These are phyloP conservation scores for Gymnogyps californianus DNA, from an alignment of 2,113 vertebrate species.

Conservation along the genomic window DNA sequence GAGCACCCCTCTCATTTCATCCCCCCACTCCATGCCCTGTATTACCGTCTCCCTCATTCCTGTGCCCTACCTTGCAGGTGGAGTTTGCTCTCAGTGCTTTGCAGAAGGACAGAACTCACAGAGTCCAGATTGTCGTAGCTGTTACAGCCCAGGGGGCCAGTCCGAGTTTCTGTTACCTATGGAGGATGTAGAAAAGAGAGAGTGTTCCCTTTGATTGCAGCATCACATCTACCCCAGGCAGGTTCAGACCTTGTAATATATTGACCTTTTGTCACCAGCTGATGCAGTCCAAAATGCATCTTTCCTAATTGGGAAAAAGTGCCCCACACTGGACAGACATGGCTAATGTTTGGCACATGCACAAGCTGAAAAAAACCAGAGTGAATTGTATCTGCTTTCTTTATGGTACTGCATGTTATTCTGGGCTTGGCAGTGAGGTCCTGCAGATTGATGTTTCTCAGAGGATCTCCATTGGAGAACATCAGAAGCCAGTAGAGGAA, in stretches of 20 bases:
- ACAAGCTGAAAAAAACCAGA: background rate
- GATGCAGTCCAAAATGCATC: background rate
- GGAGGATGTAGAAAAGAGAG: background rate
- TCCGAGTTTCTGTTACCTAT: constrained; percentile 97
- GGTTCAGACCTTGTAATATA: background rate
- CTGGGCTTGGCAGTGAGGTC: background rate
- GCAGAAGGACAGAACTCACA: constrained; percentile 97
- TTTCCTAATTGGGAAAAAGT: background rate
- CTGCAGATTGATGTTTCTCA: background rate
- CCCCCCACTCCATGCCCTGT: background rate
- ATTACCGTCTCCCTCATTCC: constrained; percentile 37
- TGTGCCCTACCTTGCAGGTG: constrained; percentile 92
- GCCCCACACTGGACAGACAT: background rate
- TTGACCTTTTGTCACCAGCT: background rate
- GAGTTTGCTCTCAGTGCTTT: constrained; percentile 99
- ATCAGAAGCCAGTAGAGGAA: constrained; percentile 15
- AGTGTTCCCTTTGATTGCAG: background rate
- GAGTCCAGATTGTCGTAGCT: constrained; percentile 99
- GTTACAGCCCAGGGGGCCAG: constrained; percentile 96
- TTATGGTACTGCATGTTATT: background rate
- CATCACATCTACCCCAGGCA: background rate
- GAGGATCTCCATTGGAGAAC: background rate
- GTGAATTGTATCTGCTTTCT: background rate
- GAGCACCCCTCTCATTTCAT: background rate
- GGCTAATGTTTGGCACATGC: background rate